Conservation (phyloP, 2,113 vertebrate genomes). For the Okapia johnstoni region DNA sequence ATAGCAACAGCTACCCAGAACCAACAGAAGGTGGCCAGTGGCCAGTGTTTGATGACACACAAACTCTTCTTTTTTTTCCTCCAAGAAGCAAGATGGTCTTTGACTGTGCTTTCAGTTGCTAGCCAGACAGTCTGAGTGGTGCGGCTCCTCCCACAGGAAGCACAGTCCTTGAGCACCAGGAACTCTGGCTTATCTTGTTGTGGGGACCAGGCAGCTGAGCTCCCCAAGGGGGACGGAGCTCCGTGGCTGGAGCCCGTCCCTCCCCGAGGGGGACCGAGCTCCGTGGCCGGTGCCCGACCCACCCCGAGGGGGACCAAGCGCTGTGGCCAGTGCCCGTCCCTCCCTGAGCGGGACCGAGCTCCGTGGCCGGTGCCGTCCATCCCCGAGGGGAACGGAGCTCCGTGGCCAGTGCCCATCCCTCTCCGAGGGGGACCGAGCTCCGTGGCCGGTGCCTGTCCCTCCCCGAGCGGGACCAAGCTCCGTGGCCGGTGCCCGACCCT, state of each 20-base stretch:
- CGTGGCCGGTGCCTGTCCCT: neutral
- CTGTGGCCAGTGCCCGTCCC: neutral
- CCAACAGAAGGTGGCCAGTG: neutral
- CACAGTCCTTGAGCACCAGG: fast-evolving
- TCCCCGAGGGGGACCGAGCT: neutral
- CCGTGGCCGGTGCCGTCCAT: neutral
- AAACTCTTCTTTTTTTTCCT: slow-evolving; percentile 37
- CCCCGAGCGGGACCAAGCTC: fast-evolving
- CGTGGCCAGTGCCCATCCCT: neutral
- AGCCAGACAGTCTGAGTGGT: slow-evolving; percentile 30
- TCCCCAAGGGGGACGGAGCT: fast-evolving
- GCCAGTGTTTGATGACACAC: neutral
- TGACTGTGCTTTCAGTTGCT: slow-evolving; percentile 25
- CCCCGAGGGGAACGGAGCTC: fast-evolving
- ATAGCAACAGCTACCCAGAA: neutral
- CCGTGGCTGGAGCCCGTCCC: neutral
- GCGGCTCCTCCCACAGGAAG: neutral
- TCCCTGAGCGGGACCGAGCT: fast-evolving
- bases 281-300: neutral
- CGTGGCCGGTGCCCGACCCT: neutral
- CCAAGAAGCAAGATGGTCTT: neutral
- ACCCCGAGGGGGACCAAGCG: fast-evolving
- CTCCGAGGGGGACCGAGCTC: fast-evolving
- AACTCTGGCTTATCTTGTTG: neutral
- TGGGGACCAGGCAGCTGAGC: neutral